These are phyloP conservation scores for Glossosoma conforme DNA, from an alignment of 1,140 invertebrate genomes.

Conservation along the genomic window DNA sequence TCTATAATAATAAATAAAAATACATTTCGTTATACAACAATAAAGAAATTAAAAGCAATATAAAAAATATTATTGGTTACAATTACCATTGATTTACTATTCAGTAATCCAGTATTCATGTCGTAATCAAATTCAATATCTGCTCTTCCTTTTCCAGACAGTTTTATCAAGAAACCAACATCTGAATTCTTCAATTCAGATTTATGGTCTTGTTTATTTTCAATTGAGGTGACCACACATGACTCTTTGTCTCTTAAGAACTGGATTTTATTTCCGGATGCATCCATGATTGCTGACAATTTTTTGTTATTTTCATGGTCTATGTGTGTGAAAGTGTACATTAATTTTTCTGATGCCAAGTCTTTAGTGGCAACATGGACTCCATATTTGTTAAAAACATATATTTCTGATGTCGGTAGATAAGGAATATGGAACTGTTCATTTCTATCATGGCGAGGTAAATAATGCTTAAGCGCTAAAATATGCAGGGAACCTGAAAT, in stretches of 20 bases:
- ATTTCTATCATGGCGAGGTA: slow-evolving; percentile 83
- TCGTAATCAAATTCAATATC: slow-evolving; percentile 84
- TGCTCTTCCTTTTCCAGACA: slow-evolving; percentile 73
- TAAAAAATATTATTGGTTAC: slow-evolving; percentile 10
- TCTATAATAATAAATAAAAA: neutral
- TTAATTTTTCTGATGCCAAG: slow-evolving; percentile 83
- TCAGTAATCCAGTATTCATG: slow-evolving; percentile 71
- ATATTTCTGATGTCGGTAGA: slow-evolving; percentile 85
- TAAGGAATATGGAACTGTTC: slow-evolving; percentile 92
- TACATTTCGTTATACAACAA: neutral
- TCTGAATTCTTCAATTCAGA: slow-evolving; percentile 84
- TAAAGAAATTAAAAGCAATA: slow-evolving; percentile 13
- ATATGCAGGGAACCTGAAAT: slow-evolving; percentile 72
- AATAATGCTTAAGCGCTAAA: slow-evolving; percentile 81
- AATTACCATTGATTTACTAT: slow-evolving; percentile 70
- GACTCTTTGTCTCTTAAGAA: slow-evolving; percentile 87
- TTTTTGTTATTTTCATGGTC: slow-evolving; percentile 96
- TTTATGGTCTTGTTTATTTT: slow-evolving; percentile 90
- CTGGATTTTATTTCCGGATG: slow-evolving; percentile 88
- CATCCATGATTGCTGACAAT: slow-evolving; percentile 86
- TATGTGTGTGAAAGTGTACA: slow-evolving; percentile 93
- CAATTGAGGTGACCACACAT: slow-evolving; percentile 86
- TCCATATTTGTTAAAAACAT: slow-evolving; percentile 91
- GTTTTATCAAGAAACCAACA: slow-evolving; percentile 77
- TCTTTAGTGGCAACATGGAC: slow-evolving; percentile 93